phyloP scores from a whole-genome alignment of 2,797 vertebrate genomes.

The Pantherophis vulpinus region DNA sequence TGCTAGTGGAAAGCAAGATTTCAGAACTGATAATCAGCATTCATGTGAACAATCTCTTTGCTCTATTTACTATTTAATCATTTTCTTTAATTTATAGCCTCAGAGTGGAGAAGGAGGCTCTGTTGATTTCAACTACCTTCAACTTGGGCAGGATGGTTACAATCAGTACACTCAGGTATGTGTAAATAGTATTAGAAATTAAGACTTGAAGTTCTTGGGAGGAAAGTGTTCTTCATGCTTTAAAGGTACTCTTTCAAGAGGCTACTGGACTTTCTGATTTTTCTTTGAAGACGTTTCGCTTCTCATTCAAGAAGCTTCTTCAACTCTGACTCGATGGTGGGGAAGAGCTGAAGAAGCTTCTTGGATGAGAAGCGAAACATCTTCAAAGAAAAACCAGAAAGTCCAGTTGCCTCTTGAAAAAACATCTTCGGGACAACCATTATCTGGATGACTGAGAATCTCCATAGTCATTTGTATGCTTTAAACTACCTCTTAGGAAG shows the following conservation, averaged over 20 bases:
- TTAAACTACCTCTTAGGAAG: not conserved
- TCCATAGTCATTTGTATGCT: not conserved
- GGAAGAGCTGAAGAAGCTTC: too few species aligned
- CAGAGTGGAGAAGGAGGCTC: conserved; percentile 83
- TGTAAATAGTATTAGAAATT: not conserved
- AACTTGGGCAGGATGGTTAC: conserved; percentile 87
- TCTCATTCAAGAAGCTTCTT: not conserved
- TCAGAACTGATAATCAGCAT: not conserved
- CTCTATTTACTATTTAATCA: not conserved
- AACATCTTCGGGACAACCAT: not conserved
- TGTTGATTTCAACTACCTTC: conserved; percentile 88
- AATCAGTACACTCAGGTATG: conserved; percentile 85
- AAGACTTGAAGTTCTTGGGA: not conserved
- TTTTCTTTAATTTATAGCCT: conserved; percentile 70
- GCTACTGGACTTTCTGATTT: not conserved
- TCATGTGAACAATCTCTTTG: not conserved
- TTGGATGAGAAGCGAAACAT: too few species aligned
- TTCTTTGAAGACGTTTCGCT: not conserved
- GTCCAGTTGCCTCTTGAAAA: not conserved
- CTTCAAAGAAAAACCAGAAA: too few species aligned
- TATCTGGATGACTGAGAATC: not conserved
- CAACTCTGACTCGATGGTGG: not conserved
- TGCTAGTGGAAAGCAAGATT: not conserved
- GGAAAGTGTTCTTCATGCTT: not conserved
- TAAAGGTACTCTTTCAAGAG: not conserved